Evolutionary conservation across 2,888 invertebrate species (phyloP).

Genomic region (Rhingia rostrata): DNA sequence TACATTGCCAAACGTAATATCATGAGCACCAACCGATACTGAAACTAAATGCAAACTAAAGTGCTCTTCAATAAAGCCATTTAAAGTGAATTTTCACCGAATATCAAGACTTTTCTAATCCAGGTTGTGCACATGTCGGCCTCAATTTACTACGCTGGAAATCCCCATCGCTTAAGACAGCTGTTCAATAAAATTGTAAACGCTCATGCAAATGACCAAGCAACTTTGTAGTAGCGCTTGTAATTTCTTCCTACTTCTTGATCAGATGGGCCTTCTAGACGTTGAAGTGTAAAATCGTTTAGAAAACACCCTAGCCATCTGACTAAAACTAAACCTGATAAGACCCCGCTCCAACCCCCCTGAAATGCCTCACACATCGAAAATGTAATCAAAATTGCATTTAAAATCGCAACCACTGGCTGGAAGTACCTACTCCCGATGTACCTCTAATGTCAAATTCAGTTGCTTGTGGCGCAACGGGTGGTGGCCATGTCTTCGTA

Average conservation of each 20-base stretch:
- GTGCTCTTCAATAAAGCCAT: no score
- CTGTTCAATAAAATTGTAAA: not conserved
- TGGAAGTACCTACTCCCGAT: slow-evolving; percentile 33
- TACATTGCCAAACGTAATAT: not conserved
- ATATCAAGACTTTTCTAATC: no score
- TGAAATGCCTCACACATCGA: slow-evolving; percentile 4
- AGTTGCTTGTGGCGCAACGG: slow-evolving; percentile 30
- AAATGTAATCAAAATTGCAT: slow-evolving; percentile 46
- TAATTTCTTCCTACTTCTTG: slow-evolving; percentile 29
- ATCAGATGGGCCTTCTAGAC: slow-evolving; percentile 1
- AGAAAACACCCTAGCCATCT: not conserved
- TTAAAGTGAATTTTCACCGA: no score
- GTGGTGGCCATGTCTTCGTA: slow-evolving; percentile 38
- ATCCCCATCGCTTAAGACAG: not conserved
- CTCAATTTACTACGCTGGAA: not conserved
- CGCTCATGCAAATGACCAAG: not conserved
- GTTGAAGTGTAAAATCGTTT: slow-evolving; percentile 22
- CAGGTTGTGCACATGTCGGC: no score
- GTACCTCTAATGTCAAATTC: slow-evolving; percentile 34
- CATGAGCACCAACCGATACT: no score
- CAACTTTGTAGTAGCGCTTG: not conserved
- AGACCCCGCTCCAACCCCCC: not conserved
- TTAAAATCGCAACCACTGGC: slow-evolving; percentile 37
- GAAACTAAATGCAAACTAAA: no score
- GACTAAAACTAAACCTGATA: slow-evolving; percentile 3